Percentiles rank a stretch among this genome's conserved stretches.
These are phyloP conservation scores for Laspeyria flexula DNA, from an alignment of 2,888 invertebrate genomes.

Conservation along the genomic window DNA sequence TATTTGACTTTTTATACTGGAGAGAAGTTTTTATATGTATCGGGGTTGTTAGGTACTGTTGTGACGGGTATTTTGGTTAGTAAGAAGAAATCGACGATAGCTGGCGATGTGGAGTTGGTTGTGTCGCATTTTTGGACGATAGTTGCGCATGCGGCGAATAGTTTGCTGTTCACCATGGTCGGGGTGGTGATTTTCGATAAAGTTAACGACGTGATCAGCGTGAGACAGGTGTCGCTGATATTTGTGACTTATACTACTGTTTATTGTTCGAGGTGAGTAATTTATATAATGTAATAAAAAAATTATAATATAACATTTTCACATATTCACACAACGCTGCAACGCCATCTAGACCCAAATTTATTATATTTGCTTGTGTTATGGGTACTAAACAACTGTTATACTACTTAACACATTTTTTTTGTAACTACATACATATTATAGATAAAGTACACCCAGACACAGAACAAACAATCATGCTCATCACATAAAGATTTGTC, in stretches of 20 bases:
- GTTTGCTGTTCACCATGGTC: slow-evolving; percentile 86
- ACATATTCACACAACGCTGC: too few relatives aligned
- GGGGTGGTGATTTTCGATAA: slow-evolving; percentile 87
- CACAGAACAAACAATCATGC: too few relatives aligned
- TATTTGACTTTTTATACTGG: slow-evolving; percentile 76
- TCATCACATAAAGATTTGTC: too few relatives aligned
- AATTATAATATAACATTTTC: too few relatives aligned
- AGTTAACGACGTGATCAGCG: slow-evolving; percentile 72
- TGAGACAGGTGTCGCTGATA: slow-evolving; percentile 68
- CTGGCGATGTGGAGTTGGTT: slow-evolving; percentile 72
- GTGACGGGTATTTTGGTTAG: slow-evolving; percentile 73
- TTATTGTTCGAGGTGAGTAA: slow-evolving; percentile 70
- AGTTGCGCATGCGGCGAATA: slow-evolving; percentile 75
- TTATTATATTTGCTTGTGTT: too few relatives aligned
- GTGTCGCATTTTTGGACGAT: slow-evolving; percentile 71
- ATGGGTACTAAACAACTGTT: too few relatives aligned
- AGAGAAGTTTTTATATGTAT: slow-evolving; percentile 76
- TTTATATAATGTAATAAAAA: not conserved
- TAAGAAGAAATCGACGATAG: slow-evolving; percentile 67
- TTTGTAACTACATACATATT: too few relatives aligned
- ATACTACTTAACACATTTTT: too few relatives aligned
- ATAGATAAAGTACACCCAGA: too few relatives aligned
- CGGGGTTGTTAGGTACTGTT: slow-evolving; percentile 70
- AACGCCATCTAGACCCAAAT: too few relatives aligned
- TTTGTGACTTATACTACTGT: slow-evolving; percentile 80